Conservation (phyloP, 2,888 invertebrate genomes). For the Drosophila flavopinicola region DNA sequence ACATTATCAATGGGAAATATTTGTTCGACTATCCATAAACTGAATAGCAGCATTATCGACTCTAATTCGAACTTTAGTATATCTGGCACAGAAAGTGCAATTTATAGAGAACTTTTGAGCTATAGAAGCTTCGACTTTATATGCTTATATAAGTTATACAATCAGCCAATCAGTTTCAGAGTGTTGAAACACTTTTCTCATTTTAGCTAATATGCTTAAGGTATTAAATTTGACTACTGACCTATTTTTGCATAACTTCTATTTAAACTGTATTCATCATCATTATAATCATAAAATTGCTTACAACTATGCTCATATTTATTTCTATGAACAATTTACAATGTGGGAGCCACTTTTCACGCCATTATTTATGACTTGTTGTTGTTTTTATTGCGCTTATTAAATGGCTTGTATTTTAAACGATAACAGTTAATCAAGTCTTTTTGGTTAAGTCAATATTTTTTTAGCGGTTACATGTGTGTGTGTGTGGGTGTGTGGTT, state of each 20-base stretch:
- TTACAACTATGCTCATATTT: not conserved
- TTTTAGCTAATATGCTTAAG: too few species aligned
- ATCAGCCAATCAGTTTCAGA: too few species aligned
- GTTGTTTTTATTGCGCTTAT: constrained; percentile 47
- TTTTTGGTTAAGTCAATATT: constrained; percentile 81
- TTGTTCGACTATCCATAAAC: too few species aligned
- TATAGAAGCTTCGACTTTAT: too few species aligned
- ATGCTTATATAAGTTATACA: too few species aligned
- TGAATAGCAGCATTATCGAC: too few species aligned
- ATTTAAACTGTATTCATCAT: constrained; percentile 1
- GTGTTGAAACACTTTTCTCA: too few species aligned
- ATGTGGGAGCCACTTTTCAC: constrained; percentile 25
- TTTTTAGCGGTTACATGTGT: constrained; percentile 73
- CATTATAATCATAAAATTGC: not conserved
- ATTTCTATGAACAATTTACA: constrained; percentile 36
- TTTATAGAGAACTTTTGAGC: too few species aligned
- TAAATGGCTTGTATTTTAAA: constrained; percentile 65
- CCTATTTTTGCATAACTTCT: not conserved
- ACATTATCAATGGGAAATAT: too few species aligned
- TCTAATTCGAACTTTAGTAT: too few species aligned
- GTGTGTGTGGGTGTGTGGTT: constrained; percentile 9
- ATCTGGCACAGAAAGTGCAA: too few species aligned
- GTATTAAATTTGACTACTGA: too few species aligned
- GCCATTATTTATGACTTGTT: constrained; percentile 30
- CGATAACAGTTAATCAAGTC: constrained; percentile 80